Base-by-base conservation (phyloP, 2,797 vertebrate species). In the Sebastes aleutianus region DNA sequence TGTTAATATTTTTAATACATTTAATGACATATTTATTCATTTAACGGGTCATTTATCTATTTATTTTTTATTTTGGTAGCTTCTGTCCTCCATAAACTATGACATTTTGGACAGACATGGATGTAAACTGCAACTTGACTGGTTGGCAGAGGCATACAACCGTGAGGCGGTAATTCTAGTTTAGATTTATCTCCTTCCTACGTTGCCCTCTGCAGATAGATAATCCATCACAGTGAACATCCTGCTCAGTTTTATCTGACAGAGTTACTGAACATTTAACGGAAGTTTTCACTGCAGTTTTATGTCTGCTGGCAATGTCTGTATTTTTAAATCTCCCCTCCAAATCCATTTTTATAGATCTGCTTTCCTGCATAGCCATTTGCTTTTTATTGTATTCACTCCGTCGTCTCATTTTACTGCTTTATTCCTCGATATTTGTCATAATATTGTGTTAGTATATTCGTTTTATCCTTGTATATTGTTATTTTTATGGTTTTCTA, bases 291-390 rank as follows among this genome's bases (percentile, higher is more conserved):
- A 13, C 39, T 54, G 32, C 50, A 56, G 31, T 13, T 61, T 64
- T n/a, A 16, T 27, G 13, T 63, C 65, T 34, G 8, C n/a, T 22
- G 18, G 62, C 32, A n/a, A 18, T 4, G 2, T 65, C 6, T 32
- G 32, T 24, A 27, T 53, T 72, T 57, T 71, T 29, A 75, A 65
- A 70, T 74, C 65, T 80, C 26, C 2, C 26, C 47, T 56, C 65
- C 56, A 24, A 80, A 81, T 54, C 73, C 39, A 54, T 76, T 59
- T 54, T 65, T 58, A 76, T 71, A n/a, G 24, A 61, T 61, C 31
- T 29, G 24, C 53, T 39, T 20, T 66, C 50, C 62, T 36, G 22
- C 29, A 12, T 5, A 5, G n/a, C 22, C 29, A 12, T 43, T 74
- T 47, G n/a, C 47, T 20, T 47, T 26, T 27, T 57, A 24, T 63